These are phyloP conservation scores for Brachyrhaphis roseni DNA, from an alignment of 2,797 vertebrate species.

Conservation along the genomic window DNA sequence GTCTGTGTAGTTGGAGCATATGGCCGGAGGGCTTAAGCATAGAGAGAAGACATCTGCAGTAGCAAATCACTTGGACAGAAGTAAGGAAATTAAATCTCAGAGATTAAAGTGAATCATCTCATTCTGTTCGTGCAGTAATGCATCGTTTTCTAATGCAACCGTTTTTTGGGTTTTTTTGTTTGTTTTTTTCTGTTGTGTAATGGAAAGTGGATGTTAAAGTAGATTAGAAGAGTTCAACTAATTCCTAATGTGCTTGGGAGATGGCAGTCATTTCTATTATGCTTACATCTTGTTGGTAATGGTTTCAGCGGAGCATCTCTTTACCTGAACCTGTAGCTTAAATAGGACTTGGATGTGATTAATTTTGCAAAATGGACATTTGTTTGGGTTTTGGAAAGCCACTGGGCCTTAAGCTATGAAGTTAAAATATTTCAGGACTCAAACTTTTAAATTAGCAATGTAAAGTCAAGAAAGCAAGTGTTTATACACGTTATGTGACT, in stretches of 20 bases:
- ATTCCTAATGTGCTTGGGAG: neutral
- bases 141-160: conserved; percentile 32
- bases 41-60: conserved; percentile 56
- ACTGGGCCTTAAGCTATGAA: conserved; percentile 10
- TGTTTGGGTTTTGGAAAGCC: conserved; percentile 30
- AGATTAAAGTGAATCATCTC: conserved; percentile 62
- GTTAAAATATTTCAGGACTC: neutral
- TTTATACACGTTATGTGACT: conserved; percentile 12
- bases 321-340: neutral
- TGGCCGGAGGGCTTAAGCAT: conserved; percentile 59
- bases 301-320: neutral
- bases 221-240: neutral
- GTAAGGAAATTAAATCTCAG: conserved; percentile 43
- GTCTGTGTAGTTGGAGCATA: conserved; percentile 55
- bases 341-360: conserved; percentile 7
- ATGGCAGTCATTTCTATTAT: neutral
- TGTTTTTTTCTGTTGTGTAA: conserved; percentile 20
- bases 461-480: conserved; percentile 4
- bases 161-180: neutral
- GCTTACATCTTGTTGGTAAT: neutral
- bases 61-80: conserved; percentile 48
- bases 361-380: conserved; percentile 21
- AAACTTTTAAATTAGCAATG: neutral
- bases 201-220: conserved; percentile 4
- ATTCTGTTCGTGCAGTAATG: conserved; percentile 26